Percentiles rank a stretch among this genome's conserved stretches.
Evolutionary conservation across 1,140 invertebrate genomes (phyloP).

Genomic region (Eriocheir sinensis): DNA sequence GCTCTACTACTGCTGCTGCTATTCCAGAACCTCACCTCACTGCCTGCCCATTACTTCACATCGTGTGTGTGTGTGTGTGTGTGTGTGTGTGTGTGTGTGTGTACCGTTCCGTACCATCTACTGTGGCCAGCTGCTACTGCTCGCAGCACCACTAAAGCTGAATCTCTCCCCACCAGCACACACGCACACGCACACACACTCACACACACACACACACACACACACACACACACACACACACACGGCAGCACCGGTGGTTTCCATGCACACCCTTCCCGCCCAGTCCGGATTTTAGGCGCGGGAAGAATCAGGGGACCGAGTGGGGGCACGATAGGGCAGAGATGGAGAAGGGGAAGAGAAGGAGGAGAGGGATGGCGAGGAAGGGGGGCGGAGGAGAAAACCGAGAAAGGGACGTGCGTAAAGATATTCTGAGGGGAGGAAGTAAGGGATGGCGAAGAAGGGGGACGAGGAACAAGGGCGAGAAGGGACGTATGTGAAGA

Average conservation of each 20-base stretch:
- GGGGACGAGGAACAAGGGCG: background rate
- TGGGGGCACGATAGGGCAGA: background rate
- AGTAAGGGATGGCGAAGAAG: too few species aligned
- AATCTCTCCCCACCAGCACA: too few species aligned
- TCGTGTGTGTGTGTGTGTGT: too few species aligned
- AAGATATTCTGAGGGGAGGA: too few species aligned
- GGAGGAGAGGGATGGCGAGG: background rate
- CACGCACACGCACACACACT: too few species aligned
- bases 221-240: background rate
- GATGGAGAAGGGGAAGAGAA: background rate
- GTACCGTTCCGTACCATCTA: too few species aligned
- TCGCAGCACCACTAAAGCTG: too few species aligned
- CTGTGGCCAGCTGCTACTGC: too few species aligned
- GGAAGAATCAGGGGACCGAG: background rate
- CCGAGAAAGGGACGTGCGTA: too few species aligned
- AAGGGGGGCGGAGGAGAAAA: background rate
- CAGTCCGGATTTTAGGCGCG: conserved; percentile 6
- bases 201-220: background rate
- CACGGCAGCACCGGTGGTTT: background rate
- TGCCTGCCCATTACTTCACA: background rate
- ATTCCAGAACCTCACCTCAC: background rate
- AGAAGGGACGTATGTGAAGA: too few species aligned
- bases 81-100: too few species aligned
- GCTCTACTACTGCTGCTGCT: background rate
- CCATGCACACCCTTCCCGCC: background rate